Evolutionary conservation across 2,888 invertebrate genomes (phyloP).

Genomic region (Ophion ventricosus): DNA sequence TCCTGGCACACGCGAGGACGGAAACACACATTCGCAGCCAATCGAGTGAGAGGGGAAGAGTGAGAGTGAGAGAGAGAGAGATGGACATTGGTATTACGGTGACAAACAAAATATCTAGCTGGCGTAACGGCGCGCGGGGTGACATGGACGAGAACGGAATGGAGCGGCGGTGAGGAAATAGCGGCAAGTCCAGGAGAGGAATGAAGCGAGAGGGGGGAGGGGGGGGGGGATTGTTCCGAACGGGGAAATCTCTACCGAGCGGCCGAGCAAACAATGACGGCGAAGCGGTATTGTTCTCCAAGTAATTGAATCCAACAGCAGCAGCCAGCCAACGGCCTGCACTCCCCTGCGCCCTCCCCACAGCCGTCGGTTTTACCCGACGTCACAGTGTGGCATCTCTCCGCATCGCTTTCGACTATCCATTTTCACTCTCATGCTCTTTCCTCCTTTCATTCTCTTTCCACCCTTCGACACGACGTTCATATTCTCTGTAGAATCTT

Average conservation of each 20-base stretch:
- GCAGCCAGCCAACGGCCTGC: conserved; percentile 59
- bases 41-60: conserved; percentile 15
- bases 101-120: conserved; percentile 81
- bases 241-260: conserved; percentile 80
- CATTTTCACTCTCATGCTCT: conserved; percentile 58
- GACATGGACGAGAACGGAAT: conserved; percentile 57
- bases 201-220: conserved; percentile 59
- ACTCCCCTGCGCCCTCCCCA: conserved; percentile 60
- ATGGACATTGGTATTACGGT: conserved; percentile 74
- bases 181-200: conserved; percentile 30
- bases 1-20: conserved; percentile 34
- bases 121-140: conserved; percentile 72
- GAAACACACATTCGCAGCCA: conserved; percentile 40
- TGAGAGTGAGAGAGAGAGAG: conserved; percentile 27
- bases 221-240: conserved; percentile 72
- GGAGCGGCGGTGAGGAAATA: conserved; percentile 5
- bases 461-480: conserved; percentile 55
- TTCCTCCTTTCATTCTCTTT: conserved; percentile 56
- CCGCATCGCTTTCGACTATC: conserved; percentile 67
- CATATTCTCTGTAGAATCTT: conserved; percentile 66
- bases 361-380: conserved; percentile 73
- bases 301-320: conserved; percentile 81
- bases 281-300: conserved; percentile 81
- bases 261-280: conserved; percentile 81
- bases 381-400: conserved; percentile 70